These are phyloP conservation scores for Globodera rostochiensis DNA, from an alignment of 1,140 invertebrate genomes.

Conservation along the genomic window DNA sequence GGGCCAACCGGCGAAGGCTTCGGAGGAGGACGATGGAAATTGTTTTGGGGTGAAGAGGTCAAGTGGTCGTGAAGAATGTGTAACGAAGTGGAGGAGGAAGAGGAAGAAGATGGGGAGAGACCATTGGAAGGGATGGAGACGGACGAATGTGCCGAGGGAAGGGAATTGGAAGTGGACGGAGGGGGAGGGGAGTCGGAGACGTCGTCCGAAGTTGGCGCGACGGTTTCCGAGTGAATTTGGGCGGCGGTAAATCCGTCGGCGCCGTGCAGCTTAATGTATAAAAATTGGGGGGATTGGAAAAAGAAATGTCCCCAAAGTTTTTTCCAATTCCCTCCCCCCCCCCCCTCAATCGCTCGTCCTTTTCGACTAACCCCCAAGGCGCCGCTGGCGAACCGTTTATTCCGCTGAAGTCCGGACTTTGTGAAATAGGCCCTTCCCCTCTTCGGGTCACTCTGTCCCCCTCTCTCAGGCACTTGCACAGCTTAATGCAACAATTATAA, in stretches of 20 bases:
- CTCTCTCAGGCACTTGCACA: constrained; percentile 49
- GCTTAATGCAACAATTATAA: constrained; percentile 37
- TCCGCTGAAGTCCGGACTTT: constrained; percentile 56
- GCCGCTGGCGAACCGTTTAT: constrained; percentile 54
- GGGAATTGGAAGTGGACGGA: background rate
- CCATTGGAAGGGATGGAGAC: background rate
- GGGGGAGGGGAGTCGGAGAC: too few relatives aligned
- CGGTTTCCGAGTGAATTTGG: background rate
- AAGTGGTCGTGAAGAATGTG: background rate
- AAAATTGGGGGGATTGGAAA: too few relatives aligned
- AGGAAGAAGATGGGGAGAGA: background rate
- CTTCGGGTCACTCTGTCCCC: constrained; percentile 8
- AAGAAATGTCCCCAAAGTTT: too few relatives aligned
- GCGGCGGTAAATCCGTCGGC: background rate
- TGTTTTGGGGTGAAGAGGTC: background rate
- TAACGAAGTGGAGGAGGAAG: background rate
- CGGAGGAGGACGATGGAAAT: constrained; percentile 1
- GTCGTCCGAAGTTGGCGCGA: too few relatives aligned
- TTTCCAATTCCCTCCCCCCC: background rate
- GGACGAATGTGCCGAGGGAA: background rate
- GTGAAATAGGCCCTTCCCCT: constrained; percentile 54
- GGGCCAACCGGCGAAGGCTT: background rate
- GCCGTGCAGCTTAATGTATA: background rate
- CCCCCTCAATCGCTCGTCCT: too few relatives aligned
- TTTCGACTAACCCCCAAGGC: constrained; percentile 3